Percentiles rank a stretch among this genome's conserved stretches.
Evolutionary conservation across 2,888 invertebrate species (phyloP).

Genomic region (Drosophila peninsularis): DNA sequence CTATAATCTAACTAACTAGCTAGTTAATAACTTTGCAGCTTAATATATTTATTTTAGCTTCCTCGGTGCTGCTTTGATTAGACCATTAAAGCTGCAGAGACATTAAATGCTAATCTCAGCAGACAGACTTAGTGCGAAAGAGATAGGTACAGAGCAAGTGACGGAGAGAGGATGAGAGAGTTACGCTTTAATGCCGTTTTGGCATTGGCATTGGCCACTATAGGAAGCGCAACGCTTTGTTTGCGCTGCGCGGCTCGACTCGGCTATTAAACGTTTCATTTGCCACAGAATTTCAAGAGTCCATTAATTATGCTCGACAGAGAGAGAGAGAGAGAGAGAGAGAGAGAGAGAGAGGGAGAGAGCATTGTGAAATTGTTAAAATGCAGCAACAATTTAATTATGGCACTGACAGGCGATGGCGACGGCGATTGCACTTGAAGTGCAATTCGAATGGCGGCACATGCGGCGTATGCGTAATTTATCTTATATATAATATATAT

Average conservation of each 20-base stretch:
- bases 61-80: background rate
- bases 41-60: no score
- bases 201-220: slow-evolving; percentile 23
- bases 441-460: slow-evolving; percentile 19
- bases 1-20: background rate
- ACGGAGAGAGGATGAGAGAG: background rate
- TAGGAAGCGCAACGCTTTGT: slow-evolving; percentile 47
- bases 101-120: background rate
- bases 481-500: background rate
- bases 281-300: slow-evolving; percentile 28
- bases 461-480: slow-evolving; percentile 37
- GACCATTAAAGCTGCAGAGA: background rate
- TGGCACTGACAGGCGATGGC: slow-evolving; percentile 25
- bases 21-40: no score
- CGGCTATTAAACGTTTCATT: slow-evolving; percentile 50
- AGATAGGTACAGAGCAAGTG: background rate
- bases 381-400: slow-evolving; percentile 10
- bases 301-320: slow-evolving; percentile 58
- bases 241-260: slow-evolving; percentile 3
- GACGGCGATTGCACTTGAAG: slow-evolving; percentile 3
- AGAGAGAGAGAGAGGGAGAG: no score
- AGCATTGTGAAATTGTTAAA: slow-evolving; percentile 17
- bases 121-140: background rate
- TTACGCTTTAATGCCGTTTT: slow-evolving; percentile 8
- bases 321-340: no score